Evolutionary conservation across 2,797 vertebrate species (phyloP).

Genomic region (Centropyge bicolor): DNA sequence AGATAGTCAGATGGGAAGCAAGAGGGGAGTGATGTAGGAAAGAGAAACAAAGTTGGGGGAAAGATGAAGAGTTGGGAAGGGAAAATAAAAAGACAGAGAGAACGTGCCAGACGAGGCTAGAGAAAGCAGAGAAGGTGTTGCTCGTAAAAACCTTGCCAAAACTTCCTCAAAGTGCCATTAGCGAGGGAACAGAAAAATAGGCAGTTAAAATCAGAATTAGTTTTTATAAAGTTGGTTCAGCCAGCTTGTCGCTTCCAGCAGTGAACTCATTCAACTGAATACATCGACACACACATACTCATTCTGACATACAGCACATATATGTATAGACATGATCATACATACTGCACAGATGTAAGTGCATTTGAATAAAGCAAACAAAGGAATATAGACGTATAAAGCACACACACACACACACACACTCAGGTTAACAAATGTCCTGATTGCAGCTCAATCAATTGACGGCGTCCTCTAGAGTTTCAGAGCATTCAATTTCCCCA

Average conservation of each 20-base stretch:
- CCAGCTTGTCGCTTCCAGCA: constrained; percentile 39
- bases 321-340: constrained; percentile 11
- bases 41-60: constrained; percentile 26
- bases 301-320: not conserved
- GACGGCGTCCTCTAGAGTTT: constrained; percentile 37
- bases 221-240: constrained; percentile 61
- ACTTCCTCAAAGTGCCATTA: constrained; percentile 56
- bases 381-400: not conserved
- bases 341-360: not conserved
- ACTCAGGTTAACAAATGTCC: not conserved
- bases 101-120: constrained; percentile 46
- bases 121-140: constrained; percentile 76
- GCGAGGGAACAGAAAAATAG: constrained; percentile 64
- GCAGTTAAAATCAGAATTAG: constrained; percentile 66
- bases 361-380: constrained; percentile 9
- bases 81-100: constrained; percentile 33
- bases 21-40: constrained; percentile 4
- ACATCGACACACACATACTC: constrained; percentile 11
- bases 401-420: not conserved
- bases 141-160: constrained; percentile 66
- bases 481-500: constrained; percentile 37
- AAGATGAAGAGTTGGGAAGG: constrained; percentile 36
- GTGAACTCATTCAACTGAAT: constrained; percentile 53
- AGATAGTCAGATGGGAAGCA: constrained; percentile 10
- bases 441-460: constrained; percentile 45